These are phyloP conservation scores for Brachionus asplanchnoidis DNA, from an alignment of 1,140 invertebrate species.

Conservation along the genomic window DNA sequence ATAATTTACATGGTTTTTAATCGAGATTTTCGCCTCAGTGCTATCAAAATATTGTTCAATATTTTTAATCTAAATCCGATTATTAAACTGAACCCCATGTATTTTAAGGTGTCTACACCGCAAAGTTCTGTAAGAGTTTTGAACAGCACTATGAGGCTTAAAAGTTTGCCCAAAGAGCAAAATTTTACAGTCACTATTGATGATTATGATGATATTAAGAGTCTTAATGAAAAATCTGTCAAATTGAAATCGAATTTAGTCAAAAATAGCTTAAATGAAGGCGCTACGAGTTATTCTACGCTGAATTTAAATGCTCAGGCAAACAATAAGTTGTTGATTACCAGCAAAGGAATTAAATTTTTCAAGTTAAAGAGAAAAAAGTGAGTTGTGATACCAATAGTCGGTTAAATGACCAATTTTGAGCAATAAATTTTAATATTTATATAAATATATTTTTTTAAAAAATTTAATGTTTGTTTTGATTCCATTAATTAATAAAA, in stretches of 20 bases:
- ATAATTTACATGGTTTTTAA: slow-evolving; percentile 32
- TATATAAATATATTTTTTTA: background rate
- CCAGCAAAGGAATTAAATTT: background rate
- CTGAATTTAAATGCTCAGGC: background rate
- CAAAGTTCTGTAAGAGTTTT: background rate
- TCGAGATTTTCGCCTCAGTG: slow-evolving; percentile 9
- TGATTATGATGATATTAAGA: background rate
- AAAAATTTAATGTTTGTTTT: background rate
- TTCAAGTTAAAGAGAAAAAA: slow-evolving; percentile 16
- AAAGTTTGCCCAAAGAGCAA: background rate
- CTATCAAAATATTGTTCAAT: slow-evolving; percentile 2
- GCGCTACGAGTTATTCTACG: background rate
- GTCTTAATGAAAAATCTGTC: background rate
- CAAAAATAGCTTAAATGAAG: background rate
- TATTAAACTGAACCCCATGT: background rate
- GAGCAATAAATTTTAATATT: background rate
- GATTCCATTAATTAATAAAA: background rate
- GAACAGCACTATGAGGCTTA: background rate
- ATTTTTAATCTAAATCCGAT: slow-evolving; percentile 28
- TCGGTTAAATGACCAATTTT: background rate
- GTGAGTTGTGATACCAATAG: background rate
- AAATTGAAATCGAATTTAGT: background rate
- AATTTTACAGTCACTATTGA: background rate
- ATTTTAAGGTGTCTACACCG: background rate
- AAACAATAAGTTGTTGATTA: background rate